Percentiles rank a stretch among this genome's conserved stretches.
These are phyloP conservation scores for Equus przewalskii DNA, from an alignment of 2,113 vertebrate species.

Conservation along the genomic window DNA sequence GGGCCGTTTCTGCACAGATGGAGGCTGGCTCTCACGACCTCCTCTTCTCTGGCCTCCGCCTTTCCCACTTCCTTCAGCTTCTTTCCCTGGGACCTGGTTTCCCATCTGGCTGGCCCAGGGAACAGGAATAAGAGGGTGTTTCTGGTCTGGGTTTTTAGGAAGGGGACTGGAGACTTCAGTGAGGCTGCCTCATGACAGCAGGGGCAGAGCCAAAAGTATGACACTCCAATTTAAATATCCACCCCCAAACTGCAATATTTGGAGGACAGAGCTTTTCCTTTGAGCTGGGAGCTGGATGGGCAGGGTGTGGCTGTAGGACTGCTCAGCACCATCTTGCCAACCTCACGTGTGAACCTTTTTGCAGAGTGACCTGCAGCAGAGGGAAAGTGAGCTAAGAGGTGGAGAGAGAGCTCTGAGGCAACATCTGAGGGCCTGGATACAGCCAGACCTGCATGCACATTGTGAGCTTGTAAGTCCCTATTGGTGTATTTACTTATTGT, in stretches of 20 bases:
- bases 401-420: background rate
- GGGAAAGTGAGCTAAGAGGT: background rate
- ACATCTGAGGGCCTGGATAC: background rate
- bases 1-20: background rate
- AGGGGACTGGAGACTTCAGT: background rate
- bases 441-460: background rate
- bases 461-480: background rate
- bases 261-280: background rate
- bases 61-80: background rate
- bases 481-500: background rate
- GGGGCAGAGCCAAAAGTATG: background rate
- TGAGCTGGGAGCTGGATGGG: background rate
- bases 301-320: background rate
- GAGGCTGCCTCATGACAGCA: background rate
- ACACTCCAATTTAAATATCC: background rate
- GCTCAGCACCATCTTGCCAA: background rate
- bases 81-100: background rate
- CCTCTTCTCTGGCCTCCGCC: background rate
- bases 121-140: background rate
- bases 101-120: rapidly evolving
- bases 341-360: background rate
- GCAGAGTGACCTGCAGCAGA: background rate
- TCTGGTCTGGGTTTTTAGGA: background rate
- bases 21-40: rapidly evolving
- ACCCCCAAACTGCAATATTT: background rate